A percentile compares a stretch with the other conserved stretches of the same genome.
phyloP scores from a whole-genome alignment of 2,888 invertebrate genomes.

The Sthenelais limicola region DNA sequence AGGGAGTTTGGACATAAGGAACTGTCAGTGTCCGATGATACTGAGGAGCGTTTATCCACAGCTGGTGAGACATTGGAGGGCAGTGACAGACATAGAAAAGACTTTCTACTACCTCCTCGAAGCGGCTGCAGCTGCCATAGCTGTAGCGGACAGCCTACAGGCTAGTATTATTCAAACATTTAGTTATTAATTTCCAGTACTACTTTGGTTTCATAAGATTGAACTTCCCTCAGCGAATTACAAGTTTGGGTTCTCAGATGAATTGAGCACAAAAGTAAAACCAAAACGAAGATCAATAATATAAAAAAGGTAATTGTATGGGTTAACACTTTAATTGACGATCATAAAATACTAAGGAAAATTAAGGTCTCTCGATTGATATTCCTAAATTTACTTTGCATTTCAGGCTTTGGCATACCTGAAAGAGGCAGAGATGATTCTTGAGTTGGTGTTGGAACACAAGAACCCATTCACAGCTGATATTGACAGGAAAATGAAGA shows the following conservation, averaged over 20 bases:
- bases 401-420: constrained; percentile 50
- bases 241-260: too few relatives aligned
- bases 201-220: too few relatives aligned
- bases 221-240: too few relatives aligned
- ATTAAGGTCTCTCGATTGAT: too few relatives aligned
- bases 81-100: constrained; percentile 44
- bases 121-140: constrained; percentile 52
- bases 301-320: too few relatives aligned
- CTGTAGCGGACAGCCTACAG: constrained; percentile 42
- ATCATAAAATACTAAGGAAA: too few relatives aligned
- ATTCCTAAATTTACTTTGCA: too few relatives aligned
- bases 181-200: background rate
- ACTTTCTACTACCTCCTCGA: constrained; percentile 51
- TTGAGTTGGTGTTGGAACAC: constrained; percentile 38
- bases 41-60: constrained; percentile 50
- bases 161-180: constrained; percentile 27
- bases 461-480: constrained; percentile 49
- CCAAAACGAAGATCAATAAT: too few relatives aligned
- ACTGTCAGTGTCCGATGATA: constrained; percentile 47
- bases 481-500: constrained; percentile 15
- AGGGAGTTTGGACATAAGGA: constrained; percentile 44
- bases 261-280: too few relatives aligned
- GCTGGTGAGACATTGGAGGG: constrained; percentile 51
- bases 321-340: too few relatives aligned
- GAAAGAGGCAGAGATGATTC: constrained; percentile 44